Percentiles rank a stretch among this genome's conserved stretches.
Conservation (phyloP, 2,113 vertebrate genomes). For the Gobio gobio region DNA sequence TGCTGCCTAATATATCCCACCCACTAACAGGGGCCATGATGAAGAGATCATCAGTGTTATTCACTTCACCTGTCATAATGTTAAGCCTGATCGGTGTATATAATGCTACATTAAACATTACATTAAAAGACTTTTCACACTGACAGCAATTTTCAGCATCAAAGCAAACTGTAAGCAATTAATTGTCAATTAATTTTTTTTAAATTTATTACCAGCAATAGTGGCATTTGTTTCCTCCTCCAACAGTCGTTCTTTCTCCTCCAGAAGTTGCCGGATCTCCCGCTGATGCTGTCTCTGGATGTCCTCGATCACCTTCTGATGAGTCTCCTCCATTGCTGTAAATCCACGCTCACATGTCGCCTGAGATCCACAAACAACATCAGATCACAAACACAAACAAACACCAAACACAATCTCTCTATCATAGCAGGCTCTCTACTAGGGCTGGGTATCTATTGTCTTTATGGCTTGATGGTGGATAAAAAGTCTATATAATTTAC, state of each 20-base stretch:
- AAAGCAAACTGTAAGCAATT: background rate
- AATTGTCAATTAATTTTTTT: background rate
- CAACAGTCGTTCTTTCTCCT: conserved; percentile 92
- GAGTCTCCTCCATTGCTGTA: conserved; percentile 96
- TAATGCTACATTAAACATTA: background rate
- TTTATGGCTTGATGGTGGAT: background rate
- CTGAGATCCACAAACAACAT: conserved; percentile 67
- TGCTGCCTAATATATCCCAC: no score
- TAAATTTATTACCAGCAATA: conserved; percentile 84
- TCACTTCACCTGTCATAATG: no score
- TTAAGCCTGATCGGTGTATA: background rate
- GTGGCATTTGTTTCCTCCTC: conserved; percentile 96
- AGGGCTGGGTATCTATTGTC: conserved; percentile 9
- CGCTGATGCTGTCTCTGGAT: conserved; percentile 94
- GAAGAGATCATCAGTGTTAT: no score
- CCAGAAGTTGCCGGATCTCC: conserved; percentile 91
- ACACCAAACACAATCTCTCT: background rate
- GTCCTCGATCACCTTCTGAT: conserved; percentile 95
- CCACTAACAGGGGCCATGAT: no score
- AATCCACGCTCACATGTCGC: conserved; percentile 97
- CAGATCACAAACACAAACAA: conserved; percentile 1
- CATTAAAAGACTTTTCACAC: background rate
- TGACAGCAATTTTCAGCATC: background rate
- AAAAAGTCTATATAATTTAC: background rate
- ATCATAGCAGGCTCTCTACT: background rate